Evolutionary conservation across 2,888 invertebrate species (phyloP).

Genomic region (Noctuana brunneofusca): DNA sequence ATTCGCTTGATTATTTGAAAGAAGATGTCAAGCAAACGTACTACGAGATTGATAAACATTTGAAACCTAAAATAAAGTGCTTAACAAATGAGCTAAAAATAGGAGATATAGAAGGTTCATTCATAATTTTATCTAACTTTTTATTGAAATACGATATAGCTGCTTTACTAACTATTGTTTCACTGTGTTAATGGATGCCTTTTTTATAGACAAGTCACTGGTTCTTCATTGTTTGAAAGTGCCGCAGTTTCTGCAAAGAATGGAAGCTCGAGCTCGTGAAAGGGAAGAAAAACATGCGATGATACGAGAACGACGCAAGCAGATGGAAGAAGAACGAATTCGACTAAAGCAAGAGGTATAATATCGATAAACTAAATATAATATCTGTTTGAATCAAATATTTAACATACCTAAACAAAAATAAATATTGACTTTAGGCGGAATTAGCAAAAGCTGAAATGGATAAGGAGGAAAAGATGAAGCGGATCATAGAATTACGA

Average conservation of each 20-base stretch:
- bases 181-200: background rate
- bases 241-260: conserved; percentile 87
- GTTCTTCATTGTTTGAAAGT: conserved; percentile 80
- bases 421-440: conserved; percentile 49
- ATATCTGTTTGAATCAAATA: background rate
- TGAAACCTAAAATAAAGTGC: conserved; percentile 82
- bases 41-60: conserved; percentile 79
- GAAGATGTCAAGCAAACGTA: conserved; percentile 83
- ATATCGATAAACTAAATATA: background rate
- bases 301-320: conserved; percentile 72
- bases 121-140: background rate
- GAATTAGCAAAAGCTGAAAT: conserved; percentile 77
- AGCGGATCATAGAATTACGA: conserved; percentile 83
- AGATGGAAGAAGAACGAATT: conserved; percentile 76
- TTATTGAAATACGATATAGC: background rate
- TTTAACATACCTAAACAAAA: background rate
- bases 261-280: conserved; percentile 88
- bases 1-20: conserved; percentile 81
- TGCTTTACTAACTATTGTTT: background rate
- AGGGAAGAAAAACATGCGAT: conserved; percentile 82
- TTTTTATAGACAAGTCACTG: conserved; percentile 62
- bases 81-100: conserved; percentile 75
- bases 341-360: conserved; percentile 73
- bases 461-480: conserved; percentile 84
- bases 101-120: conserved; percentile 69